A percentile compares a stretch with the other conserved stretches of the same genome.
Conservation (phyloP, 2,797 vertebrate genomes). For the Sparidentex hasta region DNA sequence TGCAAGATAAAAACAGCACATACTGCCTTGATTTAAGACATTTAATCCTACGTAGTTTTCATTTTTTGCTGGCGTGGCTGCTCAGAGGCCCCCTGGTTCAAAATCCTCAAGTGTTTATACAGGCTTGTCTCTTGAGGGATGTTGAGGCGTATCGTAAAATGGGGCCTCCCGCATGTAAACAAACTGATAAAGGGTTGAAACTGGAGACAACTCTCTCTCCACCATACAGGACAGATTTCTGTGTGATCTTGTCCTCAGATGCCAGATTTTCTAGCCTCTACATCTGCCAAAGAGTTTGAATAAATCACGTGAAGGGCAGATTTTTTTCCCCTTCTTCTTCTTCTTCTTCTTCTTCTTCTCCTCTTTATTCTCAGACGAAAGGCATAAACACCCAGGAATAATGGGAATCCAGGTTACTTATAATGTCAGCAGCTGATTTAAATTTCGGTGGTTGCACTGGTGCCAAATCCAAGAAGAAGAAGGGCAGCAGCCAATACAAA, state of each 20-base stretch:
- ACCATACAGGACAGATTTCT: conserved; percentile 20
- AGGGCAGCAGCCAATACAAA: background rate
- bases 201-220: background rate
- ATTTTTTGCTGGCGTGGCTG: background rate
- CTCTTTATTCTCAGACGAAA: conserved; percentile 1
- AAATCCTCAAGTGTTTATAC: conserved; percentile 55
- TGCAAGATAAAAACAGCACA: too few species aligned
- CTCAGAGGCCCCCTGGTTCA: conserved; percentile 16
- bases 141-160: background rate
- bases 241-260: conserved; percentile 16
- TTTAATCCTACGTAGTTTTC: too few species aligned
- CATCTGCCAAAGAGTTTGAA: conserved; percentile 6
- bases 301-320: conserved; percentile 10
- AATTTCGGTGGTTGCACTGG: conserved; percentile 11
- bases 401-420: conserved; percentile 10
- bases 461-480: conserved; percentile 16
- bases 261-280: background rate
- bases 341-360: conserved; percentile 8
- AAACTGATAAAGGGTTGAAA: conserved; percentile 45
- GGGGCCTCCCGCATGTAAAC: conserved; percentile 64
- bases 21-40: too few species aligned
- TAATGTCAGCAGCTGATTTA: conserved; percentile 28
- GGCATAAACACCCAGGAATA: conserved; percentile 29
- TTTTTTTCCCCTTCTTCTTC: too few species aligned
- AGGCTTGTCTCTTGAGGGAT: conserved; percentile 26